A percentile compares a stretch with the other conserved stretches of the same genome.
Evolutionary conservation across 1,140 invertebrate species (phyloP).

Genomic region (Ephestia elutella): DNA sequence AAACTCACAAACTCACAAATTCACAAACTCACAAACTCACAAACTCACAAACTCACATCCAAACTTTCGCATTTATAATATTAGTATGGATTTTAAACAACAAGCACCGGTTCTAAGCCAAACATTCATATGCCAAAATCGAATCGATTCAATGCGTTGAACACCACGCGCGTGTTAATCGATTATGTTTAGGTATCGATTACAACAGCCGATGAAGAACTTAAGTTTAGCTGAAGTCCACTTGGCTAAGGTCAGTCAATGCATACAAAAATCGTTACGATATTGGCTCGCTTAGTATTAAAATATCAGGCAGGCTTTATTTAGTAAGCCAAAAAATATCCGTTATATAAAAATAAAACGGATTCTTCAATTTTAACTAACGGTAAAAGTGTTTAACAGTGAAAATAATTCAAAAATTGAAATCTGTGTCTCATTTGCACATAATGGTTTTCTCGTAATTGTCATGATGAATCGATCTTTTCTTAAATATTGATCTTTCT

Average conservation of each 20-base stretch:
- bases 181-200: conserved; percentile 64
- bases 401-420: neutral
- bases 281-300: no score
- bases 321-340: no score
- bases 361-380: neutral
- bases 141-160: conserved; percentile 39
- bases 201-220: conserved; percentile 20
- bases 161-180: conserved; percentile 55
- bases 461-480: conserved; percentile 18
- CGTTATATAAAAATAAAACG: no score
- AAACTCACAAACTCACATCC: no score
- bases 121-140: neutral
- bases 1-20: no score
- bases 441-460: neutral
- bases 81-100: neutral
- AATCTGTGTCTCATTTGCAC: conserved; percentile 1
- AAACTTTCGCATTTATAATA: no score
- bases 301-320: no score
- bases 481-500: no score
- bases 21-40: no score
- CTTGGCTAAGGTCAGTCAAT: no score
- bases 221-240: neutral
- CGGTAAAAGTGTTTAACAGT: neutral
- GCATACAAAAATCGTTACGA: no score
- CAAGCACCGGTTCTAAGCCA: neutral